These are phyloP conservation scores for Pipa parva DNA, from an alignment of 2,113 vertebrate genomes.

Conservation along the genomic window DNA sequence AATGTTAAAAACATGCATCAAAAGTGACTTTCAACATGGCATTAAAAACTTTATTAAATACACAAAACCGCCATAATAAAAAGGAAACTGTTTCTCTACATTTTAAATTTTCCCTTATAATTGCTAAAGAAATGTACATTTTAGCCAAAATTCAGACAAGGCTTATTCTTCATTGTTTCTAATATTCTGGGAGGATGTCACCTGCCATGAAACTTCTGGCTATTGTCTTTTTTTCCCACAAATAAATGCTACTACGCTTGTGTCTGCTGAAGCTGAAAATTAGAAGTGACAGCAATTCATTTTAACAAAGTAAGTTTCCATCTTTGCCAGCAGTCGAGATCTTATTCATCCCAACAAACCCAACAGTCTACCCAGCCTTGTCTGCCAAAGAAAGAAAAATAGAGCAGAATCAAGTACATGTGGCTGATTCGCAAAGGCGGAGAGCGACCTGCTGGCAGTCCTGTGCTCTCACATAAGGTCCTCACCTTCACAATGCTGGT, in stretches of 20 bases:
- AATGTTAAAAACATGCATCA: too few relatives aligned
- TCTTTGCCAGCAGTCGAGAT: constrained; percentile 53
- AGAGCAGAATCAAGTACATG: constrained; percentile 51
- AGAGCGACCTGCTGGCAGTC: neutral
- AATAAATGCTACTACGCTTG: constrained; percentile 64
- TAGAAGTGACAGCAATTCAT: constrained; percentile 78
- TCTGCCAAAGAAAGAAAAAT: constrained; percentile 60
- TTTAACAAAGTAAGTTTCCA: constrained; percentile 67
- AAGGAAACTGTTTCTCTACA: constrained; percentile 38
- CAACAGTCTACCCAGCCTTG: constrained; percentile 58
- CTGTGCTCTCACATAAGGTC: constrained; percentile 46
- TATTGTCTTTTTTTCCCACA: constrained; percentile 64
- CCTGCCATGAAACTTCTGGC: constrained; percentile 58
- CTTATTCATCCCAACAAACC: constrained; percentile 63
- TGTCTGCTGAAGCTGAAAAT: constrained; percentile 78
- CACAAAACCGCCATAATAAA: too few relatives aligned
- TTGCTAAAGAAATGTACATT: neutral
- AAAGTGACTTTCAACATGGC: too few relatives aligned
- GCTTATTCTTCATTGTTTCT: constrained; percentile 43
- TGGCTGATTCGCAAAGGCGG: neutral
- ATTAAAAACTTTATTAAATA: too few relatives aligned
- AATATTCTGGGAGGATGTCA: constrained; percentile 49
- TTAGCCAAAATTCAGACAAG: constrained; percentile 1
- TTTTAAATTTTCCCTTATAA: constrained; percentile 9
- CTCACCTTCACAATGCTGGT: constrained; percentile 70